Evolutionary conservation across 2,113 vertebrate species (phyloP), one percentile per base, ranked within the genome.

Genomic region (Merops nubicus): DNA sequence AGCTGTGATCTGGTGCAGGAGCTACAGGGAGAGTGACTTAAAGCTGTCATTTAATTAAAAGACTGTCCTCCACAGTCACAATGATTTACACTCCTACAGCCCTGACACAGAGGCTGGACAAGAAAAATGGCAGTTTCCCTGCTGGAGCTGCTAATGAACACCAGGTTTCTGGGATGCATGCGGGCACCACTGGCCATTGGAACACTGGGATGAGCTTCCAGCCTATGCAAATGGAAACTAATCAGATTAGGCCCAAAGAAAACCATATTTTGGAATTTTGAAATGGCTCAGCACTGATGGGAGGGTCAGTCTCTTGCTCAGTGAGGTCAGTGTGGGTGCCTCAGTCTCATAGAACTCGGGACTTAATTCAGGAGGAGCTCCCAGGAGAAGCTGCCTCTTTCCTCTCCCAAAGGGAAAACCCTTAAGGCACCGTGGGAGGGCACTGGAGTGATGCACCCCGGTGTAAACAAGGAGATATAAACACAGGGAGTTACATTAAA

Each of bases 31-130:
- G 33, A 25, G 34, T 87, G 73, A 96, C 72, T 92, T 92, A 85
- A 7, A 67, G 75, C 54, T 90, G 77, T 78, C 63, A 91, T 90
- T 96, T 93, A 86, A 96, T 97, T 95, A 96, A 88, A 89, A 92
- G 59, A 16, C 62, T 92, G 43, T 91, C 88, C 75, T 96, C 65
- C 6, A 0, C 86, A 65, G 79, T 78, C 85, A 70, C 23, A 47
- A 3, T 76, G 92, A 96, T 91, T 93, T 96, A 93, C 82, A 48
- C 83, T 25, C 83, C 69, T 18, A 50, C 63, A 85, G 25, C 62
- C 65, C n/a, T 95, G 62, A 33, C 43, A 77, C 34, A 29, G 2
- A 45, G 60, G 78, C 15, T 72, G 74, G 88, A 59, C 89, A 76
- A 94, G 89, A 95, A 72, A 82, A 84, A 94, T 57, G 50, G 69